phyloP scores from a whole-genome alignment of 2,888 invertebrate genomes.

The Dolomedes plantarius region DNA sequence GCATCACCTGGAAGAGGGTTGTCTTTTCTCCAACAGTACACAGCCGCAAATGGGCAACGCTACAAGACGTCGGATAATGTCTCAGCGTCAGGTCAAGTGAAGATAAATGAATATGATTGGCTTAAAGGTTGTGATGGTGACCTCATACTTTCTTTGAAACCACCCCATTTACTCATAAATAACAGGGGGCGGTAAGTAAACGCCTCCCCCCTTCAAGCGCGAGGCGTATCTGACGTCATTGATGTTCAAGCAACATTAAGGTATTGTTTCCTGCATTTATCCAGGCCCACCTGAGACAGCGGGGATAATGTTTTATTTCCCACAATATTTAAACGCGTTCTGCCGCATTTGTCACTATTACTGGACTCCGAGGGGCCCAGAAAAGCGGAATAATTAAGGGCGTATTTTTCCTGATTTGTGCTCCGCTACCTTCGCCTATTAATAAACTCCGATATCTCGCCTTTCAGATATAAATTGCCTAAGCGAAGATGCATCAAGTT shows the following conservation, averaged over 20 bases:
- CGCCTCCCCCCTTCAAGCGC: constrained; percentile 19
- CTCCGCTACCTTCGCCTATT: constrained; percentile 40
- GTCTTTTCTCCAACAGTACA: constrained; percentile 14
- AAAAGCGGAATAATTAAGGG: constrained; percentile 61
- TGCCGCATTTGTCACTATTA: constrained; percentile 63
- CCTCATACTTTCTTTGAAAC: constrained; percentile 68
- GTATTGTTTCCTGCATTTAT: constrained; percentile 57
- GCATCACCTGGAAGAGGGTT: constrained; percentile 51
- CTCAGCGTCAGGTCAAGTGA: constrained; percentile 71
- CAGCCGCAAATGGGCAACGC: constrained; percentile 56
- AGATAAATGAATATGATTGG: constrained; percentile 72
- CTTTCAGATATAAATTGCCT: constrained; percentile 59
- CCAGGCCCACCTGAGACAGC: constrained; percentile 35
- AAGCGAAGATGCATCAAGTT: constrained; percentile 64
- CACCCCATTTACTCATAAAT: constrained; percentile 68
- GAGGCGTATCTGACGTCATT: constrained; percentile 49
- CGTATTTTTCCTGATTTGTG: constrained; percentile 70
- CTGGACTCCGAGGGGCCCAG: constrained; percentile 25
- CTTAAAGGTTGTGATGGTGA: constrained; percentile 60
- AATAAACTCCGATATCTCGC: constrained; percentile 47
- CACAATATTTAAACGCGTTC: constrained; percentile 62
- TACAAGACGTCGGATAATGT: constrained; percentile 49
- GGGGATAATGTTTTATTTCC: constrained; percentile 66
- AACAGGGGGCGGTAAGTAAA: constrained; percentile 27
- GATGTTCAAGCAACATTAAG: constrained; percentile 59